Percentiles rank a stretch among this genome's conserved stretches.
These are phyloP conservation scores for Bedellia somnulentella DNA, from an alignment of 2,888 invertebrate genomes.

Conservation along the genomic window DNA sequence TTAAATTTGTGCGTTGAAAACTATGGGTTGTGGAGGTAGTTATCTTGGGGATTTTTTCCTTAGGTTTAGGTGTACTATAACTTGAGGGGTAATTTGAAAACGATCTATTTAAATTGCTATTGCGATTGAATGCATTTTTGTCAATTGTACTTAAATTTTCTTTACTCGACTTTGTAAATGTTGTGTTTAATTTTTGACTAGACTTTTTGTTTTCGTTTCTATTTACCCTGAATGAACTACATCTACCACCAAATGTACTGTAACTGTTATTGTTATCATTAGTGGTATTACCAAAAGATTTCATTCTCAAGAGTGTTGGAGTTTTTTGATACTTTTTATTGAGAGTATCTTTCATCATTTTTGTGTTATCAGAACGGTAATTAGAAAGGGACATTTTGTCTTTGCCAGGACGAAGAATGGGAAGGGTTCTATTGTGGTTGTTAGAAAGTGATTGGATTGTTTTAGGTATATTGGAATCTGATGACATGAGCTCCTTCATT, in stretches of 20 bases:
- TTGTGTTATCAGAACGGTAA: slow-evolving; percentile 33
- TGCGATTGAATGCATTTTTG: slow-evolving; percentile 37
- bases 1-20: slow-evolving; percentile 43
- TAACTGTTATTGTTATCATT: slow-evolving; percentile 26
- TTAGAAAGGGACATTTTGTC: slow-evolving; percentile 31
- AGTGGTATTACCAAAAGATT: slow-evolving; percentile 47
- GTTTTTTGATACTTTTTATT: slow-evolving; percentile 58
- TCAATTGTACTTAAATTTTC: slow-evolving; percentile 43
- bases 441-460: slow-evolving; percentile 36
- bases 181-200: slow-evolving; percentile 45
- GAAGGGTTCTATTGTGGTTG: slow-evolving; percentile 45
- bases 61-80: slow-evolving; percentile 46
- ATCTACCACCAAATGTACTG: slow-evolving; percentile 37
- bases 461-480: slow-evolving; percentile 60
- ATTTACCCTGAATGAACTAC: slow-evolving; percentile 47
- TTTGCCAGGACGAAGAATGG: slow-evolving; percentile 36
- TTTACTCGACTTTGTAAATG: slow-evolving; percentile 51
- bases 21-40: slow-evolving; percentile 50
- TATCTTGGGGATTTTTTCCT: slow-evolving; percentile 53
- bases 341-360: slow-evolving; percentile 51
- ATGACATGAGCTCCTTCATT: slow-evolving; percentile 77
- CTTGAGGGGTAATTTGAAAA: slow-evolving; percentile 46
- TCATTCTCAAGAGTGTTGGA: slow-evolving; percentile 50
- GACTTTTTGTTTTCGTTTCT: slow-evolving; percentile 39
- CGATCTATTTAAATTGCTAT: slow-evolving; percentile 40